Base-by-base conservation (phyloP, 1,140 invertebrate species). In the Papilio machaon region DNA sequence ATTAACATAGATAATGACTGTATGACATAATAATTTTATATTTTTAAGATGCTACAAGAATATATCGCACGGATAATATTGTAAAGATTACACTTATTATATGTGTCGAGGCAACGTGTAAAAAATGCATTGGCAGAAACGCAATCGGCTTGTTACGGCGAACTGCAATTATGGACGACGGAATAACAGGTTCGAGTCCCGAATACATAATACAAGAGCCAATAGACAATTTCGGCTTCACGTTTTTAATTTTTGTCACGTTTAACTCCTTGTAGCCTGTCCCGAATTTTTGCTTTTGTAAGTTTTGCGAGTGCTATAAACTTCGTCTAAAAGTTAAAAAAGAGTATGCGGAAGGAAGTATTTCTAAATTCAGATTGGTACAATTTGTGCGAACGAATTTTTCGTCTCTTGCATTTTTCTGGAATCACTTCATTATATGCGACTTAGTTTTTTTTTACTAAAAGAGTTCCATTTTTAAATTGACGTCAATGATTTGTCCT, bases 181-280 rank as follows among this genome's bases (percentile, higher is more conserved):
- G 1, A 30, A 23, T 70, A 35, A 70, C 64, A 70, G 64, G 64
- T 35, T 70, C 64, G 64, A 70, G 64, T 70, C 64, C 13, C 64
- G 64, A 70, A 70, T 70, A 38, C 64, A 38, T 70, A 70, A 70
- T 70, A 70, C 64, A 15, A 70, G 30, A 70, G 64, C 64, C 64
- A 70, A 70, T 70, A 70, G 64, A 70, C 64, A 70, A 70, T 70
- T 70, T 70, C 64, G 64, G 13, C 64, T 4, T 38, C 30, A 35
- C 5, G 64, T 70, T 70, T 70, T 70, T 70, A 70, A 70, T 70
- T 70, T 70, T 70, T 70, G 64, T 70, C 64, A 70, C 64, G 64
- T 70, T 64, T 64, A 64, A 64, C 60, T 64, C 23, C 60, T 64
- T 64, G 19, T 30, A 11, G 64, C 13, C 0, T 35, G 64, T 70